Conservation (phyloP, 2,888 invertebrate species). For the Amphiduros pacificus region DNA sequence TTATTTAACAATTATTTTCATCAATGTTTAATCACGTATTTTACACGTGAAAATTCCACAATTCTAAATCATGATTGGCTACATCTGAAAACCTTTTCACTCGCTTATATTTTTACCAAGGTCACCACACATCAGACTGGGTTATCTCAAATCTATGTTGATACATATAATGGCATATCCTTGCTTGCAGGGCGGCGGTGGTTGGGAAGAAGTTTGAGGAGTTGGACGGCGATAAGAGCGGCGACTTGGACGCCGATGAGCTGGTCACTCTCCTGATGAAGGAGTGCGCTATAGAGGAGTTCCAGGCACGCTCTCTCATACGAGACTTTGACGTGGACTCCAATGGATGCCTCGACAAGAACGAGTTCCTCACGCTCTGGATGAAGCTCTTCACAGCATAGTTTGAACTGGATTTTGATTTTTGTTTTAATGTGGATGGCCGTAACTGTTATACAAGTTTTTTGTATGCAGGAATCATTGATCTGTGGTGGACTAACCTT, state of each 20-base stretch:
- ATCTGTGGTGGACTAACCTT: too few relatives aligned
- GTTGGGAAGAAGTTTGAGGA: conserved; percentile 15
- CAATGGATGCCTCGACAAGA: neutral
- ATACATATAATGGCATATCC: too few relatives aligned
- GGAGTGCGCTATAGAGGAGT: neutral
- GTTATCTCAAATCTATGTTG: neutral
- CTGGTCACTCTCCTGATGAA: neutral
- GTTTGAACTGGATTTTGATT: too few relatives aligned
- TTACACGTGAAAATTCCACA: too few relatives aligned
- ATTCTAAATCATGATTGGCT: too few relatives aligned
- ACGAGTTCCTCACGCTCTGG: neutral
- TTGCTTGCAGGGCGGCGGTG: conserved; percentile 10
- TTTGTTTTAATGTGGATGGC: too few relatives aligned
- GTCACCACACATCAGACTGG: too few relatives aligned
- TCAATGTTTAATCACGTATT: neutral
- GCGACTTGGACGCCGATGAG: conserved; percentile 19
- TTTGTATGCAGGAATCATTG: too few relatives aligned
- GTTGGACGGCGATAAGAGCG: conserved; percentile 19
- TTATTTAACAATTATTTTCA: neutral
- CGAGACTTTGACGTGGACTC: neutral
- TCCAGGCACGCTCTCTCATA: neutral
- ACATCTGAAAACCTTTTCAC: too few relatives aligned
- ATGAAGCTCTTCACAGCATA: too few relatives aligned
- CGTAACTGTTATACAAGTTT: too few relatives aligned
- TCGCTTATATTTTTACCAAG: too few relatives aligned